Base-by-base conservation (phyloP, 2,113 vertebrate genomes). In the Argyrosomus japonicus region DNA sequence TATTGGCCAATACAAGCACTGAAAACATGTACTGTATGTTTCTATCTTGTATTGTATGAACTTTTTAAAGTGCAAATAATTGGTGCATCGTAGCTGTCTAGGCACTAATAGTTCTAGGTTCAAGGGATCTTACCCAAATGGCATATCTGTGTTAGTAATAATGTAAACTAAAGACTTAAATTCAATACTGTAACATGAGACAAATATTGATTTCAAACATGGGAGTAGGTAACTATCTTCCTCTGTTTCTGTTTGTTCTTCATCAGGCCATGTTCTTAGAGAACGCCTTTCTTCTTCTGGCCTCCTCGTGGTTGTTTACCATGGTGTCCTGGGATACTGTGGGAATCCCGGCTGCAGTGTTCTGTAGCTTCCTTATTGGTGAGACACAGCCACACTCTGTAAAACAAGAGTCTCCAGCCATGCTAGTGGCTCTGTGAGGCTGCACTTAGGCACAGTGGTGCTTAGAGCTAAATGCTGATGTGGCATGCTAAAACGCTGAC, bases 301-400 rank as follows among this genome's bases (percentile, higher is more conserved):
- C 96, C 83, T 96, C 95, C 48, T 96, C 96, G 0, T 92, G 87
- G 84, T 93, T 96, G 75, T 95, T 96, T 69, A 96, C 94, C 60
- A 92, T 84, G 86, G 91, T 94, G 5, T 91, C 91, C 17, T 95
- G 95, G 95, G 92, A 64, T 63, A 95, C 94, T 79, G 88, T 97
- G 50, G 92, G 92, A 3, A 68, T 96, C 19, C 85, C 91, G 0
- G 92, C 90, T 4, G 94, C 95, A 0, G 81, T 95, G 53, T 88
- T 95, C 84, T 96, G 94, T 40, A 96, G 96, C 70, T 97, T 95
- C 89, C 84, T 96, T 5, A 94, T 96, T 43, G 97, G 97, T 97
- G 80, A 96, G 96, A 61, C 7, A 75, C 61, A 68, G 15, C 54
- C 14, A 36, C 3, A 10, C 13, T 2, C 17, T 51, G 1, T 29